Evolutionary conservation across 1,140 invertebrate genomes (phyloP).

Genomic region (Ostrea edulis): DNA sequence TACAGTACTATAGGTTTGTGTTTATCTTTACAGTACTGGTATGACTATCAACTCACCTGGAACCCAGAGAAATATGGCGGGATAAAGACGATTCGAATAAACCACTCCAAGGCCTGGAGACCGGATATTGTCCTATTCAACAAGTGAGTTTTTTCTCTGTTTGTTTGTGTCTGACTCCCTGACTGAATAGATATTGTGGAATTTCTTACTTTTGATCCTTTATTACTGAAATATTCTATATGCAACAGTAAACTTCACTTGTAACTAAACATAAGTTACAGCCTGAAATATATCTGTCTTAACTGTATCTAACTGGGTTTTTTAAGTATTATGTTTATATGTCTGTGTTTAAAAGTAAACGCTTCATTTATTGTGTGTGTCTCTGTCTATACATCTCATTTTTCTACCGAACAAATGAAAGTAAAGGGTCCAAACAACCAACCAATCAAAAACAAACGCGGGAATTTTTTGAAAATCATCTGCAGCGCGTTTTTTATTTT

Average conservation of each 20-base stretch:
- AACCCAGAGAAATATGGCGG: constrained; percentile 98
- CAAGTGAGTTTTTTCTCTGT: constrained; percentile 88
- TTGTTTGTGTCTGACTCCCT: background rate
- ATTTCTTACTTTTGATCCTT: background rate
- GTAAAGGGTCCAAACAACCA: background rate
- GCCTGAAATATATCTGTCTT: background rate
- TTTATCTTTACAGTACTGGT: constrained; percentile 87
- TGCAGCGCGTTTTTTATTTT: constrained; percentile 44
- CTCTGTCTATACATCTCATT: background rate
- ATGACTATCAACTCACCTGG: constrained; percentile 98
- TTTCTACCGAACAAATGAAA: background rate
- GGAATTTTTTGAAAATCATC: constrained; percentile 8
- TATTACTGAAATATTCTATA: background rate
- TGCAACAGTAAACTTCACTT: background rate
- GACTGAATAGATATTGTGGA: constrained; percentile 12
- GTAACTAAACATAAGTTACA: background rate
- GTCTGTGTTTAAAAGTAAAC: background rate
- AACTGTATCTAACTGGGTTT: background rate
- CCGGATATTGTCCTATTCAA: constrained; percentile 99
- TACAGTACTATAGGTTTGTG: too few relatives aligned
- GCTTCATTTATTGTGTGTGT: background rate
- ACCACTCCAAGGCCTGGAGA: constrained; percentile 99
- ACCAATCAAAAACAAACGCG: background rate
- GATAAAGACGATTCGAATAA: constrained; percentile 95
- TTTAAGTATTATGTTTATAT: background rate